Base-by-base conservation (phyloP, 2,888 invertebrate species). In the Candidula unifasciata region DNA sequence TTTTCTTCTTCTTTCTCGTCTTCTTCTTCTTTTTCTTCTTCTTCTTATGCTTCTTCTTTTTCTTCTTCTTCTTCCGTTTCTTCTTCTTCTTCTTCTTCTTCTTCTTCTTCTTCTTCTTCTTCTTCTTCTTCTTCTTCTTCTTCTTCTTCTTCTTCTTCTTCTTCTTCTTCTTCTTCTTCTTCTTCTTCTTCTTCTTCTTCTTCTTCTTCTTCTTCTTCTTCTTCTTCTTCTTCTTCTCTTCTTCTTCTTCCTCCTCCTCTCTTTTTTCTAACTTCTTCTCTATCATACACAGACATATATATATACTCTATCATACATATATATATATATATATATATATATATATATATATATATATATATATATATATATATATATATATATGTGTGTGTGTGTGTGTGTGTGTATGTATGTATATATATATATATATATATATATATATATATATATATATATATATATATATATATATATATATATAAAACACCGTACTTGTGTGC, bases 141-240 rank as follows among this genome's bases (percentile, higher is more conserved):
- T 24, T 81, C n/a, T 33, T 57, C 54, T 35, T 57, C 81, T 60
- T 60, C 60, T 60, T 60, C 18, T 60, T n/a, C 60, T 24, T 60
- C 60, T 60, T 60, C 44, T 60, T 18, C 60, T 24, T 60, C 60
- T 73, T 66, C 54, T 30, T 77, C 77, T 83, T 68, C 76, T 57
- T 78, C 35, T 79, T 24, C 35, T 33, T 78, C 57, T 71, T 44
- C 76, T 77, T 64, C 68, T 44, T 69, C 69, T 77, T 57, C 60
- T 64, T 77, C 52, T 64, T 76, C 64, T 76, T 77, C 82, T 66
- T 66, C 76, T 76, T 82, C 77, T 82, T 76, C 76, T 76, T 77
- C 83, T 69, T 78, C 74, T 74, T 83, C 83, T 78, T 78, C 74
- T 74, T 83, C 83, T 78, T 68, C 57, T 78, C 60, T 18, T 69